Conservation (phyloP, 2,797 vertebrate species). For the Zenarchopterus dispar region DNA sequence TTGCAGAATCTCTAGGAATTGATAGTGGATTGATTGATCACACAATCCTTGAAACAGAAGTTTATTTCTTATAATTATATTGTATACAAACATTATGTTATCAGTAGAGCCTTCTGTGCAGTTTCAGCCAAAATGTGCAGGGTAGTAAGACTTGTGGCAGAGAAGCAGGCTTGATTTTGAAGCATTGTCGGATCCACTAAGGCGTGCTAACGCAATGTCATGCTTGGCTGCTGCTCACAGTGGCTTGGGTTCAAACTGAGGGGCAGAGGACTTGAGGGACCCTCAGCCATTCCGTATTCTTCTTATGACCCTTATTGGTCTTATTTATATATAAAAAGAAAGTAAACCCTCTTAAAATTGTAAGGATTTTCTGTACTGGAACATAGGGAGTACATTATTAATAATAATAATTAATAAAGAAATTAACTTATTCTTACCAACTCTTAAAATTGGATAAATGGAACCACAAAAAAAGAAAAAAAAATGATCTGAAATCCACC, state of each 20-base stretch:
- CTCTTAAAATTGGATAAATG: no score
- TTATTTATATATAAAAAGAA: background rate
- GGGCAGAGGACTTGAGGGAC: slow-evolving; percentile 67
- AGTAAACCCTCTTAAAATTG: background rate
- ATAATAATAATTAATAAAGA: no score
- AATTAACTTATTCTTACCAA: no score
- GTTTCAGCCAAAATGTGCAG: slow-evolving; percentile 16
- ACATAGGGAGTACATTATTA: no score
- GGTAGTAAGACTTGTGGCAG: slow-evolving; percentile 46
- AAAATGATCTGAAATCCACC: no score
- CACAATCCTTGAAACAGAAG: slow-evolving; percentile 4
- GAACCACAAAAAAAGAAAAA: no score
- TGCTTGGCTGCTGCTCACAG: slow-evolving; percentile 70
- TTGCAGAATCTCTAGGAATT: slow-evolving; percentile 2
- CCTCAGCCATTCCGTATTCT: slow-evolving; percentile 45
- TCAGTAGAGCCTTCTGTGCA: slow-evolving; percentile 13
- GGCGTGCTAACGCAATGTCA: slow-evolving; percentile 79
- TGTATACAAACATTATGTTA: background rate
- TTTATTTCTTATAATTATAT: slow-evolving; percentile 13
- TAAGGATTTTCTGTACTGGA: no score
- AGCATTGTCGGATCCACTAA: slow-evolving; percentile 74
- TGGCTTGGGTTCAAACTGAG: slow-evolving; percentile 68
- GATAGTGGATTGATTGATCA: slow-evolving; percentile 11
- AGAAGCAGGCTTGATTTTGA: slow-evolving; percentile 68
- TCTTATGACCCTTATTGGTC: slow-evolving; percentile 31